Evolutionary conservation across 1,140 invertebrate species (phyloP).

Genomic region (Neuroterus valhalla): DNA sequence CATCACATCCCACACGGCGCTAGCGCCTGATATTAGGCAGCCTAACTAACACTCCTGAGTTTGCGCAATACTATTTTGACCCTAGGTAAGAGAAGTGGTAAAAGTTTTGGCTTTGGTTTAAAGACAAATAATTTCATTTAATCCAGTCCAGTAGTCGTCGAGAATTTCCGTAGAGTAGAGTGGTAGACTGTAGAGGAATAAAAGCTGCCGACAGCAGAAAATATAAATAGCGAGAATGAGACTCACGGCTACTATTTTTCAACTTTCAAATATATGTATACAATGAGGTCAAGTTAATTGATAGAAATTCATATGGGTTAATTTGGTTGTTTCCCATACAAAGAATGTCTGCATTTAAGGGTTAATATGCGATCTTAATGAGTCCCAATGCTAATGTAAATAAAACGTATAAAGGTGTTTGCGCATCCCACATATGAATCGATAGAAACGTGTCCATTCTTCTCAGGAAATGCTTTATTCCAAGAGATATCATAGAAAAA

Average conservation of each 20-base stretch:
- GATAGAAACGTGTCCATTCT: not conserved
- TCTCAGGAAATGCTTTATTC: conserved; percentile 12
- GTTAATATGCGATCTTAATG: no score
- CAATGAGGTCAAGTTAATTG: no score
- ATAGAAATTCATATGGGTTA: no score
- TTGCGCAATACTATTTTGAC: conserved; percentile 41
- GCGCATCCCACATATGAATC: not conserved
- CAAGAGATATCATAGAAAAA: conserved; percentile 3
- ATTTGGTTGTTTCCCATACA: no score
- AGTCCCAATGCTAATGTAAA: not conserved
- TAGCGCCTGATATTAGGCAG: conserved; percentile 51
- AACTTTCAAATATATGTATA: no score
- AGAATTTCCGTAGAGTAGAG: conserved; percentile 10
- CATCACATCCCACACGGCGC: conserved; percentile 45
- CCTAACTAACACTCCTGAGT: conserved; percentile 43
- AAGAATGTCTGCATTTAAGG: no score
- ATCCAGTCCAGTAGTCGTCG: not conserved
- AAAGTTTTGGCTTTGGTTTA: conserved; percentile 8
- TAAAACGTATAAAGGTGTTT: not conserved
- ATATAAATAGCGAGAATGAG: no score
- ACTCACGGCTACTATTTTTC: no score
- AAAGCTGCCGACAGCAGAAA: no score
- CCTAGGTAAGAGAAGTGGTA: conserved; percentile 31
- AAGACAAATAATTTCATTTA: not conserved
- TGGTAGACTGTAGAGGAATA: no score